phyloP scores from a whole-genome alignment of 2,888 invertebrate genomes.

The Tenthredo distinguenda region DNA sequence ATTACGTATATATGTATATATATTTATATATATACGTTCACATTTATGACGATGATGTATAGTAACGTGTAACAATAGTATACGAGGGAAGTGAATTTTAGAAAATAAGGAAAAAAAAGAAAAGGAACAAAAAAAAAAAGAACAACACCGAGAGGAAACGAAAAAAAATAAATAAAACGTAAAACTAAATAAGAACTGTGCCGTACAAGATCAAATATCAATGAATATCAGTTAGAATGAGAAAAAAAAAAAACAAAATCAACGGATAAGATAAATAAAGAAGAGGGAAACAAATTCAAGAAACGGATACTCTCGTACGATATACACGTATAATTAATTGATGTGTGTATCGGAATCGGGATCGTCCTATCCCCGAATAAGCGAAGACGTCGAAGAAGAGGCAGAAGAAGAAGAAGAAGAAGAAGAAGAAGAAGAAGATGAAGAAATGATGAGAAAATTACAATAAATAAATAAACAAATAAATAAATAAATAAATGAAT shows the following conservation, averaged over 20 bases:
- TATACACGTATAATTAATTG: neutral
- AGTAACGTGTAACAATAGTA: neutral
- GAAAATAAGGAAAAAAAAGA: neutral
- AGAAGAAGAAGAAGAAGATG: neutral
- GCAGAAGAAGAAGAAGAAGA: neutral
- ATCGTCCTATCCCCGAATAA: conserved; percentile 29
- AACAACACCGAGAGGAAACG: neutral
- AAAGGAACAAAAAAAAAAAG: neutral
- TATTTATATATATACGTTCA: neutral
- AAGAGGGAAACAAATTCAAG: neutral
- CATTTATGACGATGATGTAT: neutral
- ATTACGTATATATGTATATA: neutral
- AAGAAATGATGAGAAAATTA: neutral
- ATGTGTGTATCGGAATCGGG: neutral
- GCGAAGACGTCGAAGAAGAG: neutral
- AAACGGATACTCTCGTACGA: neutral
- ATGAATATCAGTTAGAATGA: neutral
- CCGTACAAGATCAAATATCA: conserved; percentile 27
- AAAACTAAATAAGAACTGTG: neutral
- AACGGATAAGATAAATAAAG: conserved; percentile 10
- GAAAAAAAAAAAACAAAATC: conserved; percentile 49
- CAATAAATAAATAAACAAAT: conserved; percentile 3
- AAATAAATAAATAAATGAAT: neutral
- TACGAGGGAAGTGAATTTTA: neutral
- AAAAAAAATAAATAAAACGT: neutral